Evolutionary conservation across 2,113 vertebrate species (phyloP), one percentile per base, ranked within the genome.

Genomic region (Callopanchax toddi): DNA sequence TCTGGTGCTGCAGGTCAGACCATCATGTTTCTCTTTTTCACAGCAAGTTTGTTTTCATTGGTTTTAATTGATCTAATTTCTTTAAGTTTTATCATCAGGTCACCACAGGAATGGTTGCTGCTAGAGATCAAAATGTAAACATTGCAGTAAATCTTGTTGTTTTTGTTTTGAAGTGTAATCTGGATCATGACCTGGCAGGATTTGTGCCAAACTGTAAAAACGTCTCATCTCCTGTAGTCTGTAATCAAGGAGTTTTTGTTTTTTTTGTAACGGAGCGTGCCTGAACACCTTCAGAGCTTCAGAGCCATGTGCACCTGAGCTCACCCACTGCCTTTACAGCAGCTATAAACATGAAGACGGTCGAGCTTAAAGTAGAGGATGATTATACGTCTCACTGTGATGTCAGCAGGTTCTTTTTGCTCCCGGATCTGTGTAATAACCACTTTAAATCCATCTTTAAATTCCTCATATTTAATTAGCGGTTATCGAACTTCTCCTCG

Each of bases 1-100:
- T 0, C 93, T 98, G 82, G 95, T 98, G 76, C 85, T 98, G 57
- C 96, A 98, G 96, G 96, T 98, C 32, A 82, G 75, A 18, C 13
- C 21, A 21, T 26, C 29, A 15, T 22, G 12, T 50, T 37, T 16
- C 11, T 13, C 22, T 57, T 11, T 12, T 25, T 43, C 23, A 18
- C 13, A 22, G 11, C 8, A n/a, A n/a, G n/a, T 45, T 11, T 21
- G 20, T 22, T 21, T 3, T n/a, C 12, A 3, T 37, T 3, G 2
- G 4, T 37, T 37, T 12, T 9, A 37, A 37, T 1, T 8, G 36
- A 37, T 11, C 9, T 37, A 37, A 2, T 37, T 9, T 12, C 2
- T 37, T 37, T 37, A 36, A 13, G 2, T 37, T 37, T 32, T 32
- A 6, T 11, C 4, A 11, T 11, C 4, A 37, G 36, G 12, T 37